Evolutionary conservation across 2,113 vertebrate genomes (phyloP).

Genomic region (Prochilodus magdalenae): DNA sequence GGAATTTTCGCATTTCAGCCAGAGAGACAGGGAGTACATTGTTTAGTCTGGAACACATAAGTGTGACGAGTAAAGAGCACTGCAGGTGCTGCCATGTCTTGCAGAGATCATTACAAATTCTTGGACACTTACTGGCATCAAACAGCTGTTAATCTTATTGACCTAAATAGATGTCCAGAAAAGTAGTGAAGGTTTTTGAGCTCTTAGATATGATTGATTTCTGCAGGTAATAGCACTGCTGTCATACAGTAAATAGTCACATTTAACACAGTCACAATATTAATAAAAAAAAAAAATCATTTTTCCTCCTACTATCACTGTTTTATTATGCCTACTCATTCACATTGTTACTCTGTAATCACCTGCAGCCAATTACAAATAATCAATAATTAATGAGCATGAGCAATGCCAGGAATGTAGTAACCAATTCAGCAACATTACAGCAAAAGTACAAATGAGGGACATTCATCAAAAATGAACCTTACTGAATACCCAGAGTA

Average conservation of each 20-base stretch:
- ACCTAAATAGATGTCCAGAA: conserved; percentile 24
- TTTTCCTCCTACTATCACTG: too few relatives aligned
- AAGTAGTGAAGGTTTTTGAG: conserved; percentile 10
- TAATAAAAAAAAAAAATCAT: too few relatives aligned
- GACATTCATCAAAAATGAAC: background rate
- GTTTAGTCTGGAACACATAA: conserved; percentile 28
- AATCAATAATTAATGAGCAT: background rate
- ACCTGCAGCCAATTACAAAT: background rate
- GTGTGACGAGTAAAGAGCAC: conserved; percentile 14
- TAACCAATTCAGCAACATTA: background rate
- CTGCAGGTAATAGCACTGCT: background rate
- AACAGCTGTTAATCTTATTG: conserved; percentile 36
- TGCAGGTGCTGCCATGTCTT: conserved; percentile 24
- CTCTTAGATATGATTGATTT: conserved; percentile 4
- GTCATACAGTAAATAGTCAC: background rate
- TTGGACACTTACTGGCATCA: conserved; percentile 26
- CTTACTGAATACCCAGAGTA: background rate
- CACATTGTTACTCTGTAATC: background rate
- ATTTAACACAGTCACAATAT: too few relatives aligned
- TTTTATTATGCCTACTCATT: background rate
- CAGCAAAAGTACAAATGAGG: background rate
- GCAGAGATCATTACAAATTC: conserved; percentile 42
- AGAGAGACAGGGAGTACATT: conserved; percentile 26
- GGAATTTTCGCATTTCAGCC: conserved; percentile 9
- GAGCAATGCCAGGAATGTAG: background rate